Evolutionary conservation across 2,888 invertebrate genomes (phyloP), one percentile per base, ranked within the genome.

Genomic region (Nomada hirtipes): DNA sequence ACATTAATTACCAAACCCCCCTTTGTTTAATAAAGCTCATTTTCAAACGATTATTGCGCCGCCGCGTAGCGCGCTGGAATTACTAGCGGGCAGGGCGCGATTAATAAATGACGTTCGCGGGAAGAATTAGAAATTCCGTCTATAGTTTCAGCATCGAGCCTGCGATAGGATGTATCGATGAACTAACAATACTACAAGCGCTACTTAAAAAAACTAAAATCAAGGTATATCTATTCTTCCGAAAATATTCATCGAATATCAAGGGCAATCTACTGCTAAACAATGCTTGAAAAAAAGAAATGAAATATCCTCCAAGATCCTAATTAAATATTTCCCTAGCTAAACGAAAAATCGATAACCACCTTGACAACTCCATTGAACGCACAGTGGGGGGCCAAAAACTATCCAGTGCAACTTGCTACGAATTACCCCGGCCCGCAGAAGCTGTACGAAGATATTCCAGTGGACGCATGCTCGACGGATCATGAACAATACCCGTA

Each of bases 1-100:
- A 77, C 77, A 79, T 83, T 83, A 88, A 88, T 88, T 83, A 88
- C 83, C 79, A 79, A 86, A 52, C 71, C 78, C 55, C 74, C 69
- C 76, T 82, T 82, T 85, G 70, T 72, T 77, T 61, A 67, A 65
- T 76, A 71, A 65, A 72, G 67, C 75, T 55, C 75, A 60, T 59
- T 84, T 83, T 55, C 86, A 60, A 77, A 65, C 73, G 73, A 84
- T 76, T 77, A 76, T 75, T 75, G 26, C 74, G 50, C 36, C 60
- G 55, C 26, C 50, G 47, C 57, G 69, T 57, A 59, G 20, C 26
- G 13, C 13, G 20, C 71, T 50, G 53, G 50, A 52, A 7, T 79
- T 52, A 60, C 52, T 59, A 53, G 47, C 42, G 29, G 20, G n/a
- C 23, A n/a, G 67, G 29, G 23, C n/a, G 13, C n/a, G 53, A 42